Evolutionary conservation across 2,797 vertebrate species (phyloP).

Genomic region (Melanogrammus aeglefinus): DNA sequence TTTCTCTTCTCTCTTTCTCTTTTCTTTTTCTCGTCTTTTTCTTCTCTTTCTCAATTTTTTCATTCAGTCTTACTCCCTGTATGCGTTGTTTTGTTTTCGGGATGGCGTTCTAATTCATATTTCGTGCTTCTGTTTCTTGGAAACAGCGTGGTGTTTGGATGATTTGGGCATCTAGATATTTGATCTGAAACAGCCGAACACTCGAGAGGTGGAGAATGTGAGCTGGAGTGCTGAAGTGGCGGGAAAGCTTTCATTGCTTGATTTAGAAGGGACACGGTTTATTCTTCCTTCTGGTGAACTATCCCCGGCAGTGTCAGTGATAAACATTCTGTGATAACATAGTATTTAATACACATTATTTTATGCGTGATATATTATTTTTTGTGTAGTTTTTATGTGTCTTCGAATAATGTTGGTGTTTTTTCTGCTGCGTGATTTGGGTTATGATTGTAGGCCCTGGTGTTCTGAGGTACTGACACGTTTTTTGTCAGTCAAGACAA

Average conservation of each 20-base stretch:
- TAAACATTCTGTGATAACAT: constrained; percentile 54
- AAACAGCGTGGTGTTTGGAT: constrained; percentile 78
- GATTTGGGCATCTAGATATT: constrained; percentile 86
- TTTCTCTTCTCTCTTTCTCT: background rate
- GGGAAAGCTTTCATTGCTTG: background rate
- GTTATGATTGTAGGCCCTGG: constrained; percentile 66
- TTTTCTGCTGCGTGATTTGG: constrained; percentile 24
- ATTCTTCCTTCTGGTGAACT: background rate
- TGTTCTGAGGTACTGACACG: constrained; percentile 53
- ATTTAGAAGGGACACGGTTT: background rate
- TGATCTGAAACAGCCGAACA: constrained; percentile 69
- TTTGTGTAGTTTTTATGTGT: constrained; percentile 45
- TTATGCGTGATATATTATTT: constrained; percentile 64
- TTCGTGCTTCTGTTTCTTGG: constrained; percentile 83
- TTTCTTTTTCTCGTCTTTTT: background rate
- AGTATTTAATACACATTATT: constrained; percentile 74
- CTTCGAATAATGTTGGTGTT: constrained; percentile 28
- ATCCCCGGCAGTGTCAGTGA: constrained; percentile 40
- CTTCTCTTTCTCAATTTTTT: constrained; percentile 34
- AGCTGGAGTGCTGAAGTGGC: constrained; percentile 33
- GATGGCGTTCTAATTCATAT: constrained; percentile 73
- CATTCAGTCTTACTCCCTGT: background rate
- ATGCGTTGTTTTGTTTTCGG: constrained; percentile 64
- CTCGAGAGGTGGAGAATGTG: constrained; percentile 21
- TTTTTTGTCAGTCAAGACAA: constrained; percentile 28